Base-by-base conservation (phyloP, 2,888 invertebrate genomes). In the Mechanitis messenoides region DNA sequence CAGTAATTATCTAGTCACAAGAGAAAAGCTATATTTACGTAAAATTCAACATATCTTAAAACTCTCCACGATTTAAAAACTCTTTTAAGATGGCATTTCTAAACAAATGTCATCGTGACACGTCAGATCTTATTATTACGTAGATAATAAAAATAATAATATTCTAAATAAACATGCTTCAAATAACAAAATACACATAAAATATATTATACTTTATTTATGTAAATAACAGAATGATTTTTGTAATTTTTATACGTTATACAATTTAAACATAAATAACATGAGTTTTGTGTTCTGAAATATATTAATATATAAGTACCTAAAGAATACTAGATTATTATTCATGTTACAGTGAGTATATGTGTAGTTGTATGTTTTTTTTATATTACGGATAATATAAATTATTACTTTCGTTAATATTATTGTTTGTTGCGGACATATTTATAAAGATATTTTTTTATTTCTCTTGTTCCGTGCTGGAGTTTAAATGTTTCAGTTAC, bases 191-290 rank as follows among this genome's bases (percentile, higher is more conserved):
- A 50, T 7, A 50, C 31, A 50, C 7, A n/a, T 2, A 3, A 20
- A 50, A 50, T 31, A 50, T 50, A 50, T 31, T 3, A 50, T 28
- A 31, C 31, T 47, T 42, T 42, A 42, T 47, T 50, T 50, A 50
- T 31, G 31, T 50, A 50, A 28, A 50, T 50, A 50, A 31, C 50
- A 50, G 31, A 7, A 50, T 31, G 50, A 3, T 50, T 50, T 50
- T 50, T 50, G 31, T 50, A 50, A 9, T 50, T 50, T 50, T 50
- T 50, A 31, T 50, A 50, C 50, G 11, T 50, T 50, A 50, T 50
- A 50, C 50, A 50, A 28, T 50, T 50, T 50, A 50, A 50, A 50
- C 50, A 31, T 50, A 50, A 50, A 50, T 50, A 50, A 50, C 50
- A 31, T 50, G 50, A 50, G 31, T 50, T 50, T 50, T 50, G 50